Evolutionary conservation across 2,888 invertebrate genomes (phyloP).

Genomic region (Nephrocerus scutellatus): DNA sequence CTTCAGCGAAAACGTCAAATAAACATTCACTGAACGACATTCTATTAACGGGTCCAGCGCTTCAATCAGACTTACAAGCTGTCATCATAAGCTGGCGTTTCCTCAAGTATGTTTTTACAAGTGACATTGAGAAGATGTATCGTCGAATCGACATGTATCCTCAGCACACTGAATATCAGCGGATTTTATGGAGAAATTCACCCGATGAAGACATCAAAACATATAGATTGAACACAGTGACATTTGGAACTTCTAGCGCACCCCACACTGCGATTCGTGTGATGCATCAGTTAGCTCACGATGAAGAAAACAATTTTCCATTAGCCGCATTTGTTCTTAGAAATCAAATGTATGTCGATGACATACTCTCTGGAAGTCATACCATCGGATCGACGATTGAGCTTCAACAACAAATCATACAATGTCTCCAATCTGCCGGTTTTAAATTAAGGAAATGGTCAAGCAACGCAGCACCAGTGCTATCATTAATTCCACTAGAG

Average conservation of each 20-base stretch:
- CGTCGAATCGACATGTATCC: conserved; percentile 9
- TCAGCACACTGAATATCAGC: conserved; percentile 13
- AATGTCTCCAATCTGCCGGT: neutral
- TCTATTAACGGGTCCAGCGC: conserved; percentile 12
- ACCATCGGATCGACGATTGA: conserved; percentile 1
- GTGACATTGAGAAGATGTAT: conserved; percentile 20
- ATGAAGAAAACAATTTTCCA: conserved; percentile 5
- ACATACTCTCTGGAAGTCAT: conserved; percentile 1
- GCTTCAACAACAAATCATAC: neutral
- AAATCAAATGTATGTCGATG: conserved; percentile 15
- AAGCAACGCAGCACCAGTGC: neutral
- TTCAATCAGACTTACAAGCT: conserved; percentile 16
- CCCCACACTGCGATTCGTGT: conserved; percentile 3
- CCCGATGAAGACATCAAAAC: neutral
- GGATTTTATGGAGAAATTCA: conserved; percentile 16
- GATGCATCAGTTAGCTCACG: conserved; percentile 9
- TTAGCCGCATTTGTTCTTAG: conserved; percentile 1
- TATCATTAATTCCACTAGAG: neutral
- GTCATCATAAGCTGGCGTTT: conserved; percentile 16
- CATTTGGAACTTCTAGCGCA: conserved; percentile 1
- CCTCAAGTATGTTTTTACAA: conserved; percentile 12
- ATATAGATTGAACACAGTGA: conserved; percentile 1
- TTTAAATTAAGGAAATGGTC: neutral
- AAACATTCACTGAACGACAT: conserved; percentile 18
- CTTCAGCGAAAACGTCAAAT: conserved; percentile 31